Conservation (phyloP, 2,888 invertebrate species). For the Cheilosia vulpina region DNA sequence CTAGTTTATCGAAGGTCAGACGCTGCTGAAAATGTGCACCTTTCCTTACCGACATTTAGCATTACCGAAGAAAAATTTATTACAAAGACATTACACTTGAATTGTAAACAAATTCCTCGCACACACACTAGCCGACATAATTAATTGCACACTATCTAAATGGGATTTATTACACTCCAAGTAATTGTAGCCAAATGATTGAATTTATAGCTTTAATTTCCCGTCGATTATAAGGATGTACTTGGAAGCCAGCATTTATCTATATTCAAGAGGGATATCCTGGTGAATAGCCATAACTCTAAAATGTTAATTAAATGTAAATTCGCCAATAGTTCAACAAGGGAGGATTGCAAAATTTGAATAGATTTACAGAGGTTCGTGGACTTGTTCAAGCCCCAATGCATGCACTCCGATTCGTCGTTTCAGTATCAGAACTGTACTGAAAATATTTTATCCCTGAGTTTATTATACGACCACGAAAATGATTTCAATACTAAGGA, state of each 20-base stretch:
- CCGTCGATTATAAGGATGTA: conserved; percentile 64
- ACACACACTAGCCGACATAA: conserved; percentile 2
- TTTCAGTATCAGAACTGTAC: not conserved
- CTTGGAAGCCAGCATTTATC: conserved; percentile 26
- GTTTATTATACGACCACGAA: no score
- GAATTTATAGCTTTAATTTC: conserved; percentile 72
- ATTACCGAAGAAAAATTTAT: not conserved
- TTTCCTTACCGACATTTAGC: no score
- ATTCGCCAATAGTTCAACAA: conserved; percentile 9
- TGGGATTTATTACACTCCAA: conserved; percentile 56
- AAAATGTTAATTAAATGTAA: conserved; percentile 47
- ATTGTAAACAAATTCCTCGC: not conserved
- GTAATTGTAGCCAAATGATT: conserved; percentile 52
- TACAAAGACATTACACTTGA: not conserved
- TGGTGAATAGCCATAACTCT: conserved; percentile 35
- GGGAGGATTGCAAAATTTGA: not conserved
- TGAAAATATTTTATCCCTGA: no score
- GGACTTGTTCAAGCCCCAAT: not conserved
- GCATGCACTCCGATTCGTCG: no score
- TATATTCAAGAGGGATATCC: conserved; percentile 46
- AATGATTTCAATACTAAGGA: no score
- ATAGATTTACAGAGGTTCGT: not conserved
- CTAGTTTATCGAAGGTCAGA: no score
- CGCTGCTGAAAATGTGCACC: no score
- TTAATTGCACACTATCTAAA: conserved; percentile 63